phyloP scores from a whole-genome alignment of 2,888 invertebrate genomes.

The Abrostola triplasia region DNA sequence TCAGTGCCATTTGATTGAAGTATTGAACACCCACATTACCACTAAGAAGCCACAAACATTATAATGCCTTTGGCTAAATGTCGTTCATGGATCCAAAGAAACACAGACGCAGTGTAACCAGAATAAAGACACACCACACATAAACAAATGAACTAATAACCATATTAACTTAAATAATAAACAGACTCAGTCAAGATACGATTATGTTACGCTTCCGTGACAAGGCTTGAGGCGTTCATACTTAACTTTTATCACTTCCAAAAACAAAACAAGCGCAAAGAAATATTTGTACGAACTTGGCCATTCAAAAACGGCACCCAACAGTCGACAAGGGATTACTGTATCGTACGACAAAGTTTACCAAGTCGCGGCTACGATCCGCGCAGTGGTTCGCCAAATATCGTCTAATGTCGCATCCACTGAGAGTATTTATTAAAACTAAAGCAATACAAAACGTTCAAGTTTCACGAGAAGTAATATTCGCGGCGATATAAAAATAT shows the following conservation, averaged over 20 bases:
- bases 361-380: slow-evolving; percentile 58
- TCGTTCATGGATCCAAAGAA: too few relatives aligned
- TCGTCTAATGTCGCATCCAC: slow-evolving; percentile 47
- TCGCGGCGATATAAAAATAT: slow-evolving; percentile 42
- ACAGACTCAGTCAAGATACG: slow-evolving; percentile 5
- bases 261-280: slow-evolving; percentile 42
- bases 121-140: background rate
- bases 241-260: slow-evolving; percentile 42
- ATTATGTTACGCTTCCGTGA: slow-evolving; percentile 14
- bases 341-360: slow-evolving; percentile 57
- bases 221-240: slow-evolving; percentile 7
- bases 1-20: too few relatives aligned
- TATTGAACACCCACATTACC: too few relatives aligned
- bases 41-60: too few relatives aligned
- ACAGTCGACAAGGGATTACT: slow-evolving; percentile 61
- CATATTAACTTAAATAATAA: background rate
- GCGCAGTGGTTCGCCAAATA: slow-evolving; percentile 49
- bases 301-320: slow-evolving; percentile 43
- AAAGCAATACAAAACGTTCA: slow-evolving; percentile 48
- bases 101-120: too few relatives aligned
- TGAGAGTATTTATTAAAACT: slow-evolving; percentile 55
- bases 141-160: background rate
- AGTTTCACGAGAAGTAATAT: slow-evolving; percentile 43
- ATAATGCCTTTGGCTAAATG: too few relatives aligned
- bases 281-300: slow-evolving; percentile 50